phyloP scores from a whole-genome alignment of 2,888 invertebrate species.

The Eristalinus sepulchralis region DNA sequence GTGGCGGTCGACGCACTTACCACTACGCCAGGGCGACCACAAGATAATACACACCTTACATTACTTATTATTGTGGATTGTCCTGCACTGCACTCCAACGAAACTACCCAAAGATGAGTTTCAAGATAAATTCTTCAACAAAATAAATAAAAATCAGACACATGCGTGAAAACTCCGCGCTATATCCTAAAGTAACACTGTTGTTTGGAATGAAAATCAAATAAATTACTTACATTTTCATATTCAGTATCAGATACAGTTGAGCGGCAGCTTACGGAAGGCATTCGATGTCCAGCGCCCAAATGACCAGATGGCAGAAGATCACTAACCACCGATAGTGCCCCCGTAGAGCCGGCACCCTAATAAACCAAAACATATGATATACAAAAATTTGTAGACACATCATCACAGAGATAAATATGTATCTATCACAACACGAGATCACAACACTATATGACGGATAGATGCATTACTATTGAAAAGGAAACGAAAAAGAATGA shows the following conservation, averaged over 20 bases:
- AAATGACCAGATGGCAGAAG: slow-evolving; percentile 84
- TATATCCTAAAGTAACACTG: background rate
- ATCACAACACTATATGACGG: slow-evolving; percentile 32
- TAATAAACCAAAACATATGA: slow-evolving; percentile 77
- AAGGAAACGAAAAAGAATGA: slow-evolving; percentile 10
- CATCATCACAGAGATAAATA: slow-evolving; percentile 32
- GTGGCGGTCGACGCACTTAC: too few species aligned
- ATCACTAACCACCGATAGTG: slow-evolving; percentile 81
- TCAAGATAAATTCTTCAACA: background rate
- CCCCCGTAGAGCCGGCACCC: slow-evolving; percentile 85
- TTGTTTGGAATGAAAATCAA: background rate
- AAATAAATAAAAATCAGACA: background rate
- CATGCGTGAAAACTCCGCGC: background rate
- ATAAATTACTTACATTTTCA: slow-evolving; percentile 88
- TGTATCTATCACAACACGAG: slow-evolving; percentile 3
- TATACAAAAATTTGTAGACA: slow-evolving; percentile 28
- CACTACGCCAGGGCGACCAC: too few species aligned
- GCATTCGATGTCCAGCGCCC: slow-evolving; percentile 82
- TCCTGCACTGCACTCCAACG: too few species aligned
- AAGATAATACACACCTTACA: too few species aligned
- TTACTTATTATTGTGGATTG: too few species aligned
- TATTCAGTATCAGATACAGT: slow-evolving; percentile 97
- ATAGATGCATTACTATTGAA: background rate
- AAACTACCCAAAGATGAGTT: too few species aligned
- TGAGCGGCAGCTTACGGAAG: slow-evolving; percentile 88